A percentile compares a stretch with the other conserved stretches of the same genome.
These are phyloP conservation scores for Lacerta viridis DNA, from an alignment of 2,797 vertebrate species.

Conservation along the genomic window DNA sequence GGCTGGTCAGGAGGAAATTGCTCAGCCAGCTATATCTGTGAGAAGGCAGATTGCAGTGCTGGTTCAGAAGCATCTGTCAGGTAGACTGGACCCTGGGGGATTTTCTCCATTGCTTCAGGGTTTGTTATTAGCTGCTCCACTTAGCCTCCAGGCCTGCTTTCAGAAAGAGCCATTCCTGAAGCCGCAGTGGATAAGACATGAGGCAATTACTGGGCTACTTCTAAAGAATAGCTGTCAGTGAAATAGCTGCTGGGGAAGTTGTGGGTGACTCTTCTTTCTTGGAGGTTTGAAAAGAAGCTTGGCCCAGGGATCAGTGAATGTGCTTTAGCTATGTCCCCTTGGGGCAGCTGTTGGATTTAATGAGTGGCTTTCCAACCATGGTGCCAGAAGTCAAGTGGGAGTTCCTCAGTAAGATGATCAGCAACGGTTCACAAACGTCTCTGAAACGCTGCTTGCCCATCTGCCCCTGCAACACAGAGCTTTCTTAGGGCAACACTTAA, in stretches of 20 bases:
- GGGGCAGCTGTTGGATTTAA: neutral
- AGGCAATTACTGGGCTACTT: neutral
- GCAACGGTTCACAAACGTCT: too few species aligned
- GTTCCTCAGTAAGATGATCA: neutral
- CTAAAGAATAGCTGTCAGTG: neutral
- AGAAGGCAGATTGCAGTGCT: accelerated
- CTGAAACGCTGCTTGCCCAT: neutral
- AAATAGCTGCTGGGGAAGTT: neutral
- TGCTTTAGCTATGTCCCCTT: neutral
- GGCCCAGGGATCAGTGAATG: neutral
- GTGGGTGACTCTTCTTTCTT: neutral
- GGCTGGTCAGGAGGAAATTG: neutral
- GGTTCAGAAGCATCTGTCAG: neutral
- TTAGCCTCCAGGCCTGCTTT: neutral
- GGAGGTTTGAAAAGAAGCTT: neutral
- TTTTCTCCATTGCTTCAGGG: neutral
- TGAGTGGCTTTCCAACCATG: neutral
- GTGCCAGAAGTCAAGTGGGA: neutral
- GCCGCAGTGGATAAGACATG: neutral
- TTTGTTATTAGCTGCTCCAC: neutral
- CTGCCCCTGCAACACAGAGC: neutral
- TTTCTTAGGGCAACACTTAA: neutral
- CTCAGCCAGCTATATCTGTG: accelerated
- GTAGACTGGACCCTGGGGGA: too few species aligned
- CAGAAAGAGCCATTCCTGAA: neutral